These are phyloP conservation scores for Andrena bicolor DNA, from an alignment of 2,888 invertebrate genomes.

Conservation along the genomic window DNA sequence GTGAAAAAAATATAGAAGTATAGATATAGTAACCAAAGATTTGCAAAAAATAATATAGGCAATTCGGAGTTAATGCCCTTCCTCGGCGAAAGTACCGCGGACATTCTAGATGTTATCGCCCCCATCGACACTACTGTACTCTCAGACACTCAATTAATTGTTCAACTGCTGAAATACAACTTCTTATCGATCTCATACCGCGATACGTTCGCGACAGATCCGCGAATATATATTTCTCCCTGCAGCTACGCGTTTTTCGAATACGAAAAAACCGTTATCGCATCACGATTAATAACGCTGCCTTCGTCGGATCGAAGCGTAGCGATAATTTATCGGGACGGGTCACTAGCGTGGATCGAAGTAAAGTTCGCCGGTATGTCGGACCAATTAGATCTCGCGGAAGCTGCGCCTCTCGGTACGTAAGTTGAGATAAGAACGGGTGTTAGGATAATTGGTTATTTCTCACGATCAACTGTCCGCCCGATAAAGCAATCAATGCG, in stretches of 20 bases:
- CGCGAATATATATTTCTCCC: background rate
- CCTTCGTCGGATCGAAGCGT: constrained; percentile 8
- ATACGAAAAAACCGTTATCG: constrained; percentile 1
- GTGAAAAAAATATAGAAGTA: too few relatives aligned
- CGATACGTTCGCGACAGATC: constrained; percentile 39
- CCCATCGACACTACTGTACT: background rate
- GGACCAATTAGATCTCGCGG: constrained; percentile 51
- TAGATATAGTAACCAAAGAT: too few relatives aligned
- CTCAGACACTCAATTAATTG: constrained; percentile 17
- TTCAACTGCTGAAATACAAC: background rate
- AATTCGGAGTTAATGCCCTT: too few relatives aligned
- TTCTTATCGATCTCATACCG: constrained; percentile 11
- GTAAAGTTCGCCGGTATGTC: constrained; percentile 34
- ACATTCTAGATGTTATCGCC: background rate
- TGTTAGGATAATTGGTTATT: constrained; percentile 66
- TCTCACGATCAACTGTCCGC: constrained; percentile 59
- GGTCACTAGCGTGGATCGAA: constrained; percentile 4
- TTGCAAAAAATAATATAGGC: background rate
- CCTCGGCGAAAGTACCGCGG: background rate
- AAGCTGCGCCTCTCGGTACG: constrained; percentile 29
- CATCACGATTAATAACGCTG: constrained; percentile 46
- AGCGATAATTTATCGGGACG: constrained; percentile 42
- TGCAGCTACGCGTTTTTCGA: background rate
- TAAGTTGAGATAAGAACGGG: constrained; percentile 47
- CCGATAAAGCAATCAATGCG: constrained; percentile 50